Evolutionary conservation across 2,888 invertebrate genomes (phyloP).

Genomic region (Panorpa germanica): DNA sequence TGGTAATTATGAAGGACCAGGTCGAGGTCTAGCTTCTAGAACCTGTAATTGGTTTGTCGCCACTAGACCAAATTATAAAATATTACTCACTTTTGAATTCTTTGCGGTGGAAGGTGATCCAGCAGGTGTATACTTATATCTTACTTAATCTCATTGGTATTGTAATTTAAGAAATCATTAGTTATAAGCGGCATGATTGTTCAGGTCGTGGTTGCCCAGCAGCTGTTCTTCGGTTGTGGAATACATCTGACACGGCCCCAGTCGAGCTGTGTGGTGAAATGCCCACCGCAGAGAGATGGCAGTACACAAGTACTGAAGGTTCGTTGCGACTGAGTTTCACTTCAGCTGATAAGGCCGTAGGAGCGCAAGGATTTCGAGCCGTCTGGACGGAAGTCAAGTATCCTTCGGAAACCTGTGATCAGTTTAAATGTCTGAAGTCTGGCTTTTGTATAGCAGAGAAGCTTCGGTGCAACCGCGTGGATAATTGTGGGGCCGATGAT

Average conservation of each 20-base stretch:
- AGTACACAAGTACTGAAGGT: constrained; percentile 72
- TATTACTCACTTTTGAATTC: constrained; percentile 78
- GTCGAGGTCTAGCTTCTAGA: constrained; percentile 59
- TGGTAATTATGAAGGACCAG: constrained; percentile 69
- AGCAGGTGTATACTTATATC: constrained; percentile 34
- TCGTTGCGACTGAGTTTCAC: constrained; percentile 84
- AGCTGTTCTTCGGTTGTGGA: constrained; percentile 79
- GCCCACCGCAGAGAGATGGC: constrained; percentile 52
- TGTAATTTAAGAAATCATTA: constrained; percentile 1
- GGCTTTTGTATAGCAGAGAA: constrained; percentile 64
- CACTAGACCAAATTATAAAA: constrained; percentile 66
- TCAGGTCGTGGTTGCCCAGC: constrained; percentile 79
- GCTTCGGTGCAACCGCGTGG: constrained; percentile 56
- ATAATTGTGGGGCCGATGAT: too few species aligned
- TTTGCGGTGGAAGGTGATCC: constrained; percentile 92
- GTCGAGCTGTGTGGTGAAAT: constrained; percentile 82
- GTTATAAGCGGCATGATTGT: constrained; percentile 7
- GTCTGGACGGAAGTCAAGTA: constrained; percentile 86
- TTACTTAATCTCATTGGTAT: neutral
- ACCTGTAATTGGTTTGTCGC: constrained; percentile 95
- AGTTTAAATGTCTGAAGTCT: constrained; percentile 50
- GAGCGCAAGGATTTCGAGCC: constrained; percentile 82
- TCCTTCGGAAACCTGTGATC: constrained; percentile 38
- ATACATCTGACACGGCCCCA: constrained; percentile 60
- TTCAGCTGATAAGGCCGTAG: constrained; percentile 86